These are phyloP conservation scores for Drosophila nannoptera DNA, from an alignment of 1,140 invertebrate species.

Conservation along the genomic window DNA sequence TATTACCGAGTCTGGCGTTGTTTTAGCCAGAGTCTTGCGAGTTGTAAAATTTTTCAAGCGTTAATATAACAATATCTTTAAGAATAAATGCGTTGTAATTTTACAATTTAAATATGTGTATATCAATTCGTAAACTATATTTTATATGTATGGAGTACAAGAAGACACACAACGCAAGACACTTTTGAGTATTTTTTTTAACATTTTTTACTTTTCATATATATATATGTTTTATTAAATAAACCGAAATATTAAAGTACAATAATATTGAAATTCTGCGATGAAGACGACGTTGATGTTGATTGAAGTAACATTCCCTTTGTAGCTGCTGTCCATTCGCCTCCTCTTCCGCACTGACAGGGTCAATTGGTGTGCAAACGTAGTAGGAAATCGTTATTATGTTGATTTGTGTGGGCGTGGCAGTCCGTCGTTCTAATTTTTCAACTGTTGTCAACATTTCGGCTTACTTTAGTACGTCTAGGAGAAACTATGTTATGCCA, in stretches of 20 bases:
- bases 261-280: constrained; percentile 77
- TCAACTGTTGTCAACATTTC: constrained; percentile 59
- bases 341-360: constrained; percentile 14
- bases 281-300: constrained; percentile 51
- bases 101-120: constrained; percentile 59
- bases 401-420: constrained; percentile 16
- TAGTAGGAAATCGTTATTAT: constrained; percentile 10
- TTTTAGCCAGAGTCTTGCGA: constrained; percentile 45
- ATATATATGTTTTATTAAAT: constrained; percentile 79
- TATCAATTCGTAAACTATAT: constrained; percentile 42
- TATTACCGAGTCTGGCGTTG: constrained; percentile 49
- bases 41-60: constrained; percentile 38
- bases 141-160: constrained; percentile 55
- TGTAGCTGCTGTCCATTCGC: constrained; percentile 25
- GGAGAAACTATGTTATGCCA: constrained; percentile 74
- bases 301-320: constrained; percentile 30
- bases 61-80: constrained; percentile 73
- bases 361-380: constrained; percentile 2
- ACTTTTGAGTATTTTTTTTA: constrained; percentile 55
- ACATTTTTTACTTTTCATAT: constrained; percentile 52
- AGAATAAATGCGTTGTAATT: constrained; percentile 66
- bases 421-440: constrained; percentile 31
- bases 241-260: constrained; percentile 79
- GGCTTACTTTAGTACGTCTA: constrained; percentile 73
- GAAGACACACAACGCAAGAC: constrained; percentile 75